Percentiles rank a stretch among this genome's conserved stretches.
phyloP scores from a whole-genome alignment of 2,113 vertebrate species.

The Himantopus leucocephalus region DNA sequence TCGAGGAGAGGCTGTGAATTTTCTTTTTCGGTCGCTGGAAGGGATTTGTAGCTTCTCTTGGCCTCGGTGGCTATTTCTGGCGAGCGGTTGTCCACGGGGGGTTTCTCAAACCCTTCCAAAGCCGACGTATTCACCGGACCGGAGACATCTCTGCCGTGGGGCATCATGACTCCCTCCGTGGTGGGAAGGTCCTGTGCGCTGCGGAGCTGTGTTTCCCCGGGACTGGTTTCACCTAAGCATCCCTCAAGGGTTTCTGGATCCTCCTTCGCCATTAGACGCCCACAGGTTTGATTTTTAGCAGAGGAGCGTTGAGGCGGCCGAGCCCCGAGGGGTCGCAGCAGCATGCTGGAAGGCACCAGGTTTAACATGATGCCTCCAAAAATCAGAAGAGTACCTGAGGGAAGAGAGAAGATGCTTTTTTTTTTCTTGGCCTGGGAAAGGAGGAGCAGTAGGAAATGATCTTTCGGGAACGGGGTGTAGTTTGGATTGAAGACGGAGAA shows the following conservation, averaged over 20 bases:
- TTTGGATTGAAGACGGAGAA: not conserved
- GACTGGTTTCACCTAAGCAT: not conserved
- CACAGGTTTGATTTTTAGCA: not conserved
- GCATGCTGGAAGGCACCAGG: conserved; percentile 89
- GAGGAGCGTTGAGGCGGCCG: not conserved
- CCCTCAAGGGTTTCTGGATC: not conserved
- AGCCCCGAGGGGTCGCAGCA: conserved; percentile 78
- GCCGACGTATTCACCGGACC: fast-evolving
- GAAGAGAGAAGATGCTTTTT: not conserved
- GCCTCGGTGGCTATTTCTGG: conserved; percentile 7
- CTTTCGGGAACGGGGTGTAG: not conserved
- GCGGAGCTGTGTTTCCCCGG: fast-evolving
- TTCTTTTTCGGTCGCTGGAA: not conserved
- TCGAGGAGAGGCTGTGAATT: conserved; percentile 70
- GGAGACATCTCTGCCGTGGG: not conserved
- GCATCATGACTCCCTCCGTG: not conserved
- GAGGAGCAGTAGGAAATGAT: not conserved
- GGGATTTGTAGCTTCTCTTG: not conserved
- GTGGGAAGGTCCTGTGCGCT: not conserved
- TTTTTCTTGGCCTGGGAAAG: not conserved
- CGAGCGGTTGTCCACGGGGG: not conserved
- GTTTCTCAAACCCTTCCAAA: not conserved
- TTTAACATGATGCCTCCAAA: conserved; percentile 88
- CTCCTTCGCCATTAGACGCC: not conserved
- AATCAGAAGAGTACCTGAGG: conserved; percentile 86